Percentiles rank a stretch among this genome's conserved stretches.
Evolutionary conservation across 2,113 vertebrate species (phyloP).

Genomic region (Chlamydotis undulata): DNA sequence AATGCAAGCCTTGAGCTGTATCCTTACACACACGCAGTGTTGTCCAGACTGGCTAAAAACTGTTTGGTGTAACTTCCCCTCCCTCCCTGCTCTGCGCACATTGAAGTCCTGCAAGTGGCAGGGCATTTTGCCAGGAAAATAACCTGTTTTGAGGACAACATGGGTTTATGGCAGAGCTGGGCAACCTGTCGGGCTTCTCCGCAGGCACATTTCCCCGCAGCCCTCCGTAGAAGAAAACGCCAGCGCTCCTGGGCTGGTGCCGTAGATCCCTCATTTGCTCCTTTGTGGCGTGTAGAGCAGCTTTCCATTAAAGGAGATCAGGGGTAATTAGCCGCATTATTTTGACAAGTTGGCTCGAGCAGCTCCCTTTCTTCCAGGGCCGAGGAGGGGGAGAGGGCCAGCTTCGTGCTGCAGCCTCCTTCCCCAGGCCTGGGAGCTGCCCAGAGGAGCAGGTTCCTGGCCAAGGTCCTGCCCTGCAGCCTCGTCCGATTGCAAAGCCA

Average conservation of each 20-base stretch:
- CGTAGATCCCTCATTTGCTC: slow-evolving; percentile 76
- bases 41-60: neutral
- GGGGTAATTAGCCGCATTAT: slow-evolving; percentile 85
- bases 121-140: neutral
- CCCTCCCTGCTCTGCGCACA: neutral
- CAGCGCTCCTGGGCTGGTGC: slow-evolving; percentile 49
- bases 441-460: neutral
- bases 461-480: neutral
- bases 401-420: neutral
- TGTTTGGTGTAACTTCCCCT: neutral
- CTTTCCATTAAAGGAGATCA: slow-evolving; percentile 83
- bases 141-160: neutral
- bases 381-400: slow-evolving; percentile 11
- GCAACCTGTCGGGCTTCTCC: neutral
- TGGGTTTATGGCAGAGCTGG: neutral
- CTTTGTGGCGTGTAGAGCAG: slow-evolving; percentile 77
- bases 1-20: slow-evolving; percentile 27
- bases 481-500: neutral
- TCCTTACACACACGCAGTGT: neutral
- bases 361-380: slow-evolving; percentile 67
- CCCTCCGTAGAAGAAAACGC: slow-evolving; percentile 53
- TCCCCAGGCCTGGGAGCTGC: neutral
- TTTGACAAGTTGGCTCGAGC: slow-evolving; percentile 83
- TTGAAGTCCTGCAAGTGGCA: neutral
- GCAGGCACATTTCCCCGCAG: neutral